Evolutionary conservation across 37 sponge, comb jelly and placozoan genomes (phyloP).

Genomic region (Tethya wilhelma): DNA sequence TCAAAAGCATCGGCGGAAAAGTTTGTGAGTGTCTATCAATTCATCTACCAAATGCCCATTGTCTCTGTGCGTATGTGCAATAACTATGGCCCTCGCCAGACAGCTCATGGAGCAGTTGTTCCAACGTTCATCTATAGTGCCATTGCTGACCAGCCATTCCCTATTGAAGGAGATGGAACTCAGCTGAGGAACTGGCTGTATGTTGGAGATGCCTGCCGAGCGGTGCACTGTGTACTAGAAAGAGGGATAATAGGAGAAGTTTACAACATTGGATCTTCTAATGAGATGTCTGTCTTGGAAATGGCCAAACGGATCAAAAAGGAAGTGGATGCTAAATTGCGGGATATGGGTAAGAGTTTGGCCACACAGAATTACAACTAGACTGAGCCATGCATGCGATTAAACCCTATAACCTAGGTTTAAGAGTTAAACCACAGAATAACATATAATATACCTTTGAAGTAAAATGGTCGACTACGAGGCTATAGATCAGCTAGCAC

Average conservation of each 20-base stretch:
- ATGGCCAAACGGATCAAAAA: no score
- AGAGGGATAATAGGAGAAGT: slow-evolving; percentile 34
- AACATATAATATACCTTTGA: no score
- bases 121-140: slow-evolving; percentile 13
- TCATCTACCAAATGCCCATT: slow-evolving; percentile 1
- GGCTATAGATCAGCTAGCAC: no score
- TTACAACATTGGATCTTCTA: slow-evolving; percentile 31
- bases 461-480: no score
- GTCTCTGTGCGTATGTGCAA: slow-evolving; percentile 25
- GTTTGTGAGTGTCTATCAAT: slow-evolving; percentile 13
- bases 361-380: no score
- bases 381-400: no score
- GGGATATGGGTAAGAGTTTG: no score
- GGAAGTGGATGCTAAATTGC: no score
- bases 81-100: slow-evolving; percentile 36
- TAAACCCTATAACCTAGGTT: no score
- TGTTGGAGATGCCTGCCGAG: slow-evolving; percentile 21
- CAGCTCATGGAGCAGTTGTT: slow-evolving; percentile 3
- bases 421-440: no score
- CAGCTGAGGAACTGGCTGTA: slow-evolving; percentile 21
- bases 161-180: slow-evolving; percentile 30
- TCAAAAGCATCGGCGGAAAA: slow-evolving; percentile 22
- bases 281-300: no score
- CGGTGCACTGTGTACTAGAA: slow-evolving; percentile 12
- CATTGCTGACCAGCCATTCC: slow-evolving; percentile 9